These are phyloP conservation scores for Galerucella nymphaeae DNA, from an alignment of 2,888 invertebrate species.

Conservation along the genomic window DNA sequence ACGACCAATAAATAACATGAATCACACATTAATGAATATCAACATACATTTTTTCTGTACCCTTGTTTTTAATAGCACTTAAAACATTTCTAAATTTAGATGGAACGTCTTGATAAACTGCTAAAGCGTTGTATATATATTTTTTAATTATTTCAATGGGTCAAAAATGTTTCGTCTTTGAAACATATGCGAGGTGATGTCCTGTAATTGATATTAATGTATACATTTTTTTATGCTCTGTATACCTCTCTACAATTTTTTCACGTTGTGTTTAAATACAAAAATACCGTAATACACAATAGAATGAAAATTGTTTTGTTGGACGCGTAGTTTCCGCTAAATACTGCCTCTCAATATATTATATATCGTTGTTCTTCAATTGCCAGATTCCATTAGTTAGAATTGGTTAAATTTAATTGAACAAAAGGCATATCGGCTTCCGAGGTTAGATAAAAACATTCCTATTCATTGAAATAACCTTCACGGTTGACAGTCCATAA, in stretches of 20 bases:
- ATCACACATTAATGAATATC: not conserved
- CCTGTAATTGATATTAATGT: conserved; percentile 21
- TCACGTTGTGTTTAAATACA: not conserved
- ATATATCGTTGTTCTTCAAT: conserved; percentile 18
- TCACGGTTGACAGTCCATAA: conserved; percentile 18
- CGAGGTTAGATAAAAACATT: conserved; percentile 23
- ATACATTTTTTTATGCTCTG: not conserved
- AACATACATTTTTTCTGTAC: not conserved
- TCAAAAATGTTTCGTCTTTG: conserved; percentile 19
- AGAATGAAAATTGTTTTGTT: not conserved
- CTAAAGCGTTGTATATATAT: not conserved
- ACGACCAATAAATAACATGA: not conserved
- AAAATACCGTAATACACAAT: not conserved
- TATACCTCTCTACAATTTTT: not conserved
- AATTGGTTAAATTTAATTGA: conserved; percentile 28
- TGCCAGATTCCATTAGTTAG: conserved; percentile 23
- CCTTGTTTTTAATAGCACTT: conserved; percentile 11
- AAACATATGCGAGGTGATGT: conserved; percentile 7
- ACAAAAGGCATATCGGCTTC: conserved; percentile 21
- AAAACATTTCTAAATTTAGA: conserved; percentile 15
- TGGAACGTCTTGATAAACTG: not conserved
- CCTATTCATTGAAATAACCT: conserved; percentile 20
- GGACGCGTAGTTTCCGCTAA: not conserved
- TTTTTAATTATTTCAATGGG: conserved; percentile 9
- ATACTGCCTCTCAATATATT: not conserved